Conservation (phyloP, 2,888 invertebrate species). For the Mimas tiliae region DNA sequence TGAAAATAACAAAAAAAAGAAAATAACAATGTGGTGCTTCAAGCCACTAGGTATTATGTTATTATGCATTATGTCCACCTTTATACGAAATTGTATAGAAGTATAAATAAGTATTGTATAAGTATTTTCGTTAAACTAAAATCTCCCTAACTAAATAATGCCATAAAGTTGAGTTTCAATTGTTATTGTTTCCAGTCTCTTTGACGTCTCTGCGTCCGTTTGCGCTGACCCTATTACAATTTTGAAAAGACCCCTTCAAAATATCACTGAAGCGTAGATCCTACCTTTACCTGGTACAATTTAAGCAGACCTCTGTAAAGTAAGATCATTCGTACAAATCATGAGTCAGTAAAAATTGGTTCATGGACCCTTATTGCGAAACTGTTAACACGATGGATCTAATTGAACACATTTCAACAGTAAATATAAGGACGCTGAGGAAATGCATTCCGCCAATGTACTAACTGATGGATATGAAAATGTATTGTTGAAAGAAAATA, state of each 20-base stretch:
- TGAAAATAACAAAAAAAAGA: too few relatives aligned
- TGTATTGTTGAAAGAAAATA: too few relatives aligned
- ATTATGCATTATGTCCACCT: too few relatives aligned
- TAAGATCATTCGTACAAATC: neutral
- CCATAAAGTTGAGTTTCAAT: neutral
- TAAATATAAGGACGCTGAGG: neutral
- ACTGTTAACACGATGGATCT: slow-evolving; percentile 35
- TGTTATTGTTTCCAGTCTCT: neutral
- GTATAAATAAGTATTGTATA: too few relatives aligned
- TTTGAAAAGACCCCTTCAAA: slow-evolving; percentile 13
- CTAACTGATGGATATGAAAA: too few relatives aligned
- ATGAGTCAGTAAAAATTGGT: neutral
- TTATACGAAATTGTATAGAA: too few relatives aligned
- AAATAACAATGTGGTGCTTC: too few relatives aligned
- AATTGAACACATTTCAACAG: neutral
- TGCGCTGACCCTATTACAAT: neutral
- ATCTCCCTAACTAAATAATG: too few relatives aligned
- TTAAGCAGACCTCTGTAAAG: neutral
- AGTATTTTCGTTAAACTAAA: neutral
- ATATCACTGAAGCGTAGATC: slow-evolving; percentile 36
- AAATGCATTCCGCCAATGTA: too few relatives aligned
- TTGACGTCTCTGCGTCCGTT: neutral
- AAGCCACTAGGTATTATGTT: too few relatives aligned
- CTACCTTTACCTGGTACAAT: slow-evolving; percentile 37
- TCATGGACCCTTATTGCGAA: slow-evolving; percentile 35